Percentiles rank a stretch among this genome's conserved stretches.
Conservation (phyloP, 2,113 vertebrate species). For the Cyprinodon brontotheroides region DNA sequence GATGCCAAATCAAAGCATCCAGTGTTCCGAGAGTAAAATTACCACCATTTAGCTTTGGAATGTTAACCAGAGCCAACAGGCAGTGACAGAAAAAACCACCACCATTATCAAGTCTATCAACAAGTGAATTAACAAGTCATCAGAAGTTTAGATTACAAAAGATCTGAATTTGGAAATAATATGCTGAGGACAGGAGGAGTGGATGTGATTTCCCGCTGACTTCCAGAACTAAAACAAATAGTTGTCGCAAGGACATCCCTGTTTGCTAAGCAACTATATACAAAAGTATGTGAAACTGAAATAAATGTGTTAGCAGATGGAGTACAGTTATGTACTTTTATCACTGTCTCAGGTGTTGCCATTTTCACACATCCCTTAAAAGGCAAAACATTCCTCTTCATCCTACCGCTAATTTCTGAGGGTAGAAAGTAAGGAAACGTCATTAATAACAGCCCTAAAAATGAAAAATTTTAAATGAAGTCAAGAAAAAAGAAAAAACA, state of each 20-base stretch:
- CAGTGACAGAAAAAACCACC: background rate
- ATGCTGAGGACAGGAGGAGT: slow-evolving; percentile 14
- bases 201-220: background rate
- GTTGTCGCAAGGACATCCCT: background rate
- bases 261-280: background rate
- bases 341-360: background rate
- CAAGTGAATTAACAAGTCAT: background rate
- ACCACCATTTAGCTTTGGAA: slow-evolving; percentile 21
- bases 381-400: too few relatives aligned
- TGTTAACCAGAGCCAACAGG: slow-evolving; percentile 20
- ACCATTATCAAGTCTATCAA: background rate
- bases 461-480: too few relatives aligned
- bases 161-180: slow-evolving; percentile 22
- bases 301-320: too few relatives aligned
- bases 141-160: background rate
- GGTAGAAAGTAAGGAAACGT: too few relatives aligned
- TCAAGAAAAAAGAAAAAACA: too few relatives aligned
- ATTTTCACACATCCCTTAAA: background rate
- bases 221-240: slow-evolving; percentile 2
- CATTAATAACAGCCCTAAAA: too few relatives aligned
- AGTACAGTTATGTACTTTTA: background rate
- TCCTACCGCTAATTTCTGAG: too few relatives aligned
- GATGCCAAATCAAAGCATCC: slow-evolving; percentile 17
- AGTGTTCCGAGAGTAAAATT: slow-evolving; percentile 26
- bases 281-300: background rate